These are phyloP conservation scores for Oophaga pumilio DNA, from an alignment of 2,113 vertebrate species.

Conservation along the genomic window DNA sequence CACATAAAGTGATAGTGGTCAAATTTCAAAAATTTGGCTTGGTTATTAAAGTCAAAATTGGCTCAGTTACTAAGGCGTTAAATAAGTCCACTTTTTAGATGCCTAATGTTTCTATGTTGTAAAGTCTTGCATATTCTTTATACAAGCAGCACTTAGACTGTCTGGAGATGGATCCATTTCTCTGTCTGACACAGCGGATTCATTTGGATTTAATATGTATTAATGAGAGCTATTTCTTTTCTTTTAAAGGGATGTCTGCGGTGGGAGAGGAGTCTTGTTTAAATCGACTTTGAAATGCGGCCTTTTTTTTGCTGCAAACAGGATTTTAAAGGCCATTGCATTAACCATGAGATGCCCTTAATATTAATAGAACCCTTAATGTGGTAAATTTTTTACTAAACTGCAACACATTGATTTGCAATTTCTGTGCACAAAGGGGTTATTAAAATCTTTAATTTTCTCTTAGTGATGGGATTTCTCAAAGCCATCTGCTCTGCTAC, in stretches of 20 bases:
- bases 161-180: constrained; percentile 38
- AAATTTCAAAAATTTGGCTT: no score
- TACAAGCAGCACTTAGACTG: background rate
- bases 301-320: background rate
- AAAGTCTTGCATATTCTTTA: background rate
- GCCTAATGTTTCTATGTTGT: background rate
- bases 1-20: no score
- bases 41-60: no score
- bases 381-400: background rate
- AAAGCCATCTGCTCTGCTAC: constrained; percentile 45
- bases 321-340: background rate
- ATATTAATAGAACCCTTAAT: background rate
- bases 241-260: constrained; percentile 17
- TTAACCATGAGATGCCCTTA: background rate
- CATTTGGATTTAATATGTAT: constrained; percentile 53
- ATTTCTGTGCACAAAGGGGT: background rate
- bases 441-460: constrained; percentile 37
- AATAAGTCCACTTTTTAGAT: background rate
- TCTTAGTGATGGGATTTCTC: background rate
- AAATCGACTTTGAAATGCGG: constrained; percentile 4
- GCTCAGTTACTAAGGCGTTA: no score
- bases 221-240: constrained; percentile 57
- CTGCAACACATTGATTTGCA: background rate
- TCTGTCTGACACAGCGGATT: constrained; percentile 24
- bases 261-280: background rate